Base-by-base conservation (phyloP, 2,113 vertebrate species). In the Phoxinus phoxinus region DNA sequence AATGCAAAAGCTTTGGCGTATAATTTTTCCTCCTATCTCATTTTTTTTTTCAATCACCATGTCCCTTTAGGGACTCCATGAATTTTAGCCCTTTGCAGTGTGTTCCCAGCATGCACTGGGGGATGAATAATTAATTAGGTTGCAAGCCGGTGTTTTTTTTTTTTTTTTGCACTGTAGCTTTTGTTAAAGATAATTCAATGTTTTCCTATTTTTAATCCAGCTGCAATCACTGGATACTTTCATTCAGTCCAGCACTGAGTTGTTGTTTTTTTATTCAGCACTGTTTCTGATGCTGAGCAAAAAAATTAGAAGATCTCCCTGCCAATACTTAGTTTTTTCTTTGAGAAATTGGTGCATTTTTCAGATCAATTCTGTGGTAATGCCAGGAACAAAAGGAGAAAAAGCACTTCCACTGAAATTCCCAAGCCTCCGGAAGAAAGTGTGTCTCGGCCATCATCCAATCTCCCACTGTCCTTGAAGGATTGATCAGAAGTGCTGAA, bases 401-500 rank as follows among this genome's bases (percentile, higher is more conserved):
- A 81, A 86, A 75, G 83, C 63, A 51, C 61, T 85, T 87, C 53
- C 51, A 32, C 51, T 67, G 85, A 72, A 78, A 72, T 72, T 51
- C 80, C 51, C 63, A 23, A 48, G 61, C 44, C 61, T 81, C 59
- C 19, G 51, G 44, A 78, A 72, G 81, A 81, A 81, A 56, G 73
- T 86, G 71, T 76, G 75, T 77, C 71, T 59, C 75, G 81, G 86
- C 89, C 88, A 88, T 87, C 77, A 87, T 65, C 41, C 72, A 87
- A 87, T 86, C 84, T 86, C 69, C 76, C 37, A 11, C 61, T 35
- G 87, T 85, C 83, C 90, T 89, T 91, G 83, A 90, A 77, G 87
- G 88, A 89, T 86, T 84, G 88, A 90, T 89, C 87, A 83, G 86
- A 87, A 88, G 85, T 85, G 84, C 53, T 79, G 65, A 84, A 80